Percentiles rank a stretch among this genome's conserved stretches.
Evolutionary conservation across 2,113 vertebrate species (phyloP).

Genomic region (Capreolus pygargus): DNA sequence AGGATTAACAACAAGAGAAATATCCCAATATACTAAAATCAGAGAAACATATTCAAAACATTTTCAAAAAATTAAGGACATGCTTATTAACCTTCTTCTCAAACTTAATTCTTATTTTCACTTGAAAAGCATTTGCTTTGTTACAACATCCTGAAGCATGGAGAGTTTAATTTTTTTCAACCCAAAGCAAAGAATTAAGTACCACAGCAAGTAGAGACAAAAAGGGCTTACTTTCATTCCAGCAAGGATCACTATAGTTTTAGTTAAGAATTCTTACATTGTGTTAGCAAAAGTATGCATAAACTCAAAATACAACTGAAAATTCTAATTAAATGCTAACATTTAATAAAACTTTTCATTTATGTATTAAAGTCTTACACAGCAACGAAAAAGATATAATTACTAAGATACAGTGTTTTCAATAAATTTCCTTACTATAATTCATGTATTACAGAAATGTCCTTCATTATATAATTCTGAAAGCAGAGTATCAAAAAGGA

Average conservation of each 20-base stretch:
- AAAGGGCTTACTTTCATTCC: background rate
- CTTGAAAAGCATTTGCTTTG: background rate
- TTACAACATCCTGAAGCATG: background rate
- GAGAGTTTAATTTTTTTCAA: background rate
- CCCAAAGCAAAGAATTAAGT: background rate
- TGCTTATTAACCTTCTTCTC: background rate
- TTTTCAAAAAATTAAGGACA: slow-evolving; percentile 1
- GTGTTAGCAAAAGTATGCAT: background rate
- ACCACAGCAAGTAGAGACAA: background rate
- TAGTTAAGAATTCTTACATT: background rate
- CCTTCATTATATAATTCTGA: slow-evolving; percentile 19
- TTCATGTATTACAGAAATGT: background rate
- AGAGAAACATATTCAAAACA: background rate
- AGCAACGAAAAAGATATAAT: background rate
- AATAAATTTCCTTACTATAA: slow-evolving; percentile 7
- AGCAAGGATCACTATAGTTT: background rate
- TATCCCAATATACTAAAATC: background rate
- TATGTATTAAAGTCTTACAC: background rate
- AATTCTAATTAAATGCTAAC: background rate
- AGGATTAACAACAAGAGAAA: background rate
- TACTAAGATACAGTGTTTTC: background rate
- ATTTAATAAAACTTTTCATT: slow-evolving; percentile 7
- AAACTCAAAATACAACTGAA: background rate
- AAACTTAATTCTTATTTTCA: slow-evolving; percentile 27
- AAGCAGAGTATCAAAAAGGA: background rate